Conservation (phyloP, 2,797 vertebrate genomes). For the Anabacerthia variegaticeps region DNA sequence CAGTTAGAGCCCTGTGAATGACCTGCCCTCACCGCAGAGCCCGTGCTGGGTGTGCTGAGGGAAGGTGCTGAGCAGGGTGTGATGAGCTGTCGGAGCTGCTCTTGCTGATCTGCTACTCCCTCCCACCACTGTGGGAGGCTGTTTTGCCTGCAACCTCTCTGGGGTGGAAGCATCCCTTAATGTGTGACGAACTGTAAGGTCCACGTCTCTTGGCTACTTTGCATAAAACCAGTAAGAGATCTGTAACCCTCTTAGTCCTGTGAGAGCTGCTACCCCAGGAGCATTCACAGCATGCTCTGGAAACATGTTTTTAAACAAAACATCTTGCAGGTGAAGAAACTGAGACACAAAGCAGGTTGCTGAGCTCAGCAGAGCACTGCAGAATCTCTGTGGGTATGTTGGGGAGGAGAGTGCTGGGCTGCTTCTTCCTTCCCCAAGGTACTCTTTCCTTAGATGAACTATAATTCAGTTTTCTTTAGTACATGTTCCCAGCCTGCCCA, state of each 20-base stretch:
- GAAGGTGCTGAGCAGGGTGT: neutral
- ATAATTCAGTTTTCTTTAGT: neutral
- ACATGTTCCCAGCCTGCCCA: neutral
- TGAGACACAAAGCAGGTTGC: neutral
- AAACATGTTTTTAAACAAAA: neutral
- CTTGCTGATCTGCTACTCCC: neutral
- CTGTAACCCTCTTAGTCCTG: neutral
- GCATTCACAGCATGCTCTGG: neutral
- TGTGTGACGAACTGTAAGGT: fast-evolving
- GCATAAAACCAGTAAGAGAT: neutral
- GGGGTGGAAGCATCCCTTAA: neutral
- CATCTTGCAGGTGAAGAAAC: neutral
- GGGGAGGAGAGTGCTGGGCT: neutral
- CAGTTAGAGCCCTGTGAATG: neutral
- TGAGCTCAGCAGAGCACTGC: neutral
- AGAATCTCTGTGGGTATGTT: fast-evolving
- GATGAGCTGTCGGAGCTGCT: fast-evolving
- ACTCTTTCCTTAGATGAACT: neutral
- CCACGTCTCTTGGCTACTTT: neutral
- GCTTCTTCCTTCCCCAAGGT: neutral
- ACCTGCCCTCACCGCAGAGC: neutral
- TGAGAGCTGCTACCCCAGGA: neutral
- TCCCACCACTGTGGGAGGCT: fast-evolving
- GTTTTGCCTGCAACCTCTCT: neutral
- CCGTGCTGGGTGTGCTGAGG: neutral